These are phyloP conservation scores for Macrosiphum euphorbiae DNA, from an alignment of 2,888 invertebrate genomes.

Conservation along the genomic window DNA sequence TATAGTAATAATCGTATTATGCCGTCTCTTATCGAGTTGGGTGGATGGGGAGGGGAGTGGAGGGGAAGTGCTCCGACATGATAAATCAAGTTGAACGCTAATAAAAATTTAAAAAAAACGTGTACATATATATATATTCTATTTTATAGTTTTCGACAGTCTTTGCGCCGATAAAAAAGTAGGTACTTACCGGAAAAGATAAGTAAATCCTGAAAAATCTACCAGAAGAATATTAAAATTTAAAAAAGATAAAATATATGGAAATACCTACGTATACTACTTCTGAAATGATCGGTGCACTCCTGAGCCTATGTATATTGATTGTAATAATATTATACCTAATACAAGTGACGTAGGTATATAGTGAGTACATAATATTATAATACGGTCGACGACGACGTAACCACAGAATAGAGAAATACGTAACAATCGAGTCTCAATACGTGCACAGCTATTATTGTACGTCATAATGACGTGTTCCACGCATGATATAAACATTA, in stretches of 20 bases:
- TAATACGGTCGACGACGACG: not conserved
- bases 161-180: not conserved
- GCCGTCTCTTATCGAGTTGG: not conserved
- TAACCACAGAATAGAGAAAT: too few species aligned
- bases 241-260: not conserved
- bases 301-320: not conserved
- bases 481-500: not conserved
- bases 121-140: not conserved
- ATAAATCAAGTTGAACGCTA: conserved; percentile 7
- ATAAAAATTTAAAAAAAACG: not conserved
- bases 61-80: not conserved
- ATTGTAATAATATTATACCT: not conserved
- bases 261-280: not conserved
- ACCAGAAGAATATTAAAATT: not conserved
- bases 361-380: too few species aligned
- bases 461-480: not conserved
- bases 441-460: not conserved
- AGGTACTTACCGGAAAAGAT: not conserved
- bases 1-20: not conserved
- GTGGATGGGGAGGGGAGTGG: not conserved
- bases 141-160: not conserved
- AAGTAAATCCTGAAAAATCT: not conserved
- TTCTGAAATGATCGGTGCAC: not conserved
- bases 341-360: too few species aligned
- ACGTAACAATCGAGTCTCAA: not conserved